These are phyloP conservation scores for Thereuonema tuberculata DNA, from an alignment of 1,140 invertebrate species.

Conservation along the genomic window DNA sequence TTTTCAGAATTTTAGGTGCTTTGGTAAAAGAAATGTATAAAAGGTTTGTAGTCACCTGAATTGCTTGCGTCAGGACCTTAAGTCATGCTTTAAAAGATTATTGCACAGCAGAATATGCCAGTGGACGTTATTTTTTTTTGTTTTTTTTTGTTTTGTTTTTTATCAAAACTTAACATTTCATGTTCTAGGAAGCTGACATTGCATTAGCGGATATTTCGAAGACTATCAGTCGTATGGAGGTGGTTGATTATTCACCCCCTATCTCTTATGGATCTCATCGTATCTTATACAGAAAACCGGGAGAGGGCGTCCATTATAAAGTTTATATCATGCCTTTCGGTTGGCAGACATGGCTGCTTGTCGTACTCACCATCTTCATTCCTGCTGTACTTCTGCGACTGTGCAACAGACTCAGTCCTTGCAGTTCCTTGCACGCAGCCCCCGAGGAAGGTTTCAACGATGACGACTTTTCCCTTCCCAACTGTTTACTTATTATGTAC, in stretches of 20 bases:
- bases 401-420: neutral
- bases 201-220: neutral
- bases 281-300: neutral
- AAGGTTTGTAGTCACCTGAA: too few species aligned
- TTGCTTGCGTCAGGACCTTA: too few species aligned
- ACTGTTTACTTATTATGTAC: neutral
- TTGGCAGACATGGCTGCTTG: neutral
- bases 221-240: neutral
- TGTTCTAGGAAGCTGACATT: constrained; percentile 4
- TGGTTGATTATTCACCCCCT: neutral
- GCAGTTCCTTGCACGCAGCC: neutral
- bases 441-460: neutral
- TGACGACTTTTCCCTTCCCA: neutral
- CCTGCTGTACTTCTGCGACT: neutral
- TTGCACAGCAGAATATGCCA: too few species aligned
- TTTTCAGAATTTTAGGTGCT: too few species aligned
- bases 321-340: constrained; percentile 1
- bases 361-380: neutral
- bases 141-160: too few species aligned
- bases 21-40: too few species aligned
- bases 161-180: too few species aligned
- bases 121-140: too few species aligned
- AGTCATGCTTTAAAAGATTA: too few species aligned
- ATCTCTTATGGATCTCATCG: neutral
- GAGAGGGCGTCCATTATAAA: neutral